A percentile compares a stretch with the other conserved stretches of the same genome.
Conservation (phyloP, 2,113 vertebrate genomes). For the Nothoprocta pentlandii region DNA sequence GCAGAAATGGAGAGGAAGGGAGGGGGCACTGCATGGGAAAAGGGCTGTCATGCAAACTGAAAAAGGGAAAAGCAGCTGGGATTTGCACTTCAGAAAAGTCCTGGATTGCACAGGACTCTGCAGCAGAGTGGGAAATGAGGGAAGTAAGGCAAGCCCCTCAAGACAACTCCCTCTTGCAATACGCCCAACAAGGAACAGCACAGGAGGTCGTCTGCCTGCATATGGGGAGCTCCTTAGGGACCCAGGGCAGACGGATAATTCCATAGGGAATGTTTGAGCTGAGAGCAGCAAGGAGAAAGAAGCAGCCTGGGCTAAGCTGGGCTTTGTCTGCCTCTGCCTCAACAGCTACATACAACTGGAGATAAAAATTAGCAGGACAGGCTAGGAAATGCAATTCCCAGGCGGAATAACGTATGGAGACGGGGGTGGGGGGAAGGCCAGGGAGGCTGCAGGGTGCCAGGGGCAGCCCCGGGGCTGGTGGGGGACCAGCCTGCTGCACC, state of each 20-base stretch:
- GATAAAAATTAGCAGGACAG: not conserved
- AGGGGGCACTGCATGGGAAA: not conserved
- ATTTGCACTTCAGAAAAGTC: not conserved
- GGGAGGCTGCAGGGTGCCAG: not conserved
- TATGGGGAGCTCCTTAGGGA: not conserved
- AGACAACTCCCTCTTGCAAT: not conserved
- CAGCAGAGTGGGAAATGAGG: not conserved
- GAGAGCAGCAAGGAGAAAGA: not conserved
- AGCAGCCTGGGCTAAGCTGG: not conserved
- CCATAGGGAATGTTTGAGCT: not conserved
- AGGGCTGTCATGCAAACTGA: not conserved
- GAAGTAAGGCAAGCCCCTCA: not conserved
- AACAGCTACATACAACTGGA: not conserved
- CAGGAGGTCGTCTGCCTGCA: not conserved
- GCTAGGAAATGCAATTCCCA: not conserved
- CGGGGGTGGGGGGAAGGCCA: not conserved
- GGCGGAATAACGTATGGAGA: not conserved
- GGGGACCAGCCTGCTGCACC: not conserved
- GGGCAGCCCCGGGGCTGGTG: not conserved
- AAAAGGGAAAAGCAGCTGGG: not conserved
- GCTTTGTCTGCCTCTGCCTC: not conserved
- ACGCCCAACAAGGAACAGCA: not conserved
- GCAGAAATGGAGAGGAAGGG: not conserved
- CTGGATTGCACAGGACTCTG: not conserved
- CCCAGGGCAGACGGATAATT: not conserved